Percentiles rank a stretch among this genome's conserved stretches.
phyloP scores from a whole-genome alignment of 2,113 vertebrate species.

The Cavia aperea region DNA sequence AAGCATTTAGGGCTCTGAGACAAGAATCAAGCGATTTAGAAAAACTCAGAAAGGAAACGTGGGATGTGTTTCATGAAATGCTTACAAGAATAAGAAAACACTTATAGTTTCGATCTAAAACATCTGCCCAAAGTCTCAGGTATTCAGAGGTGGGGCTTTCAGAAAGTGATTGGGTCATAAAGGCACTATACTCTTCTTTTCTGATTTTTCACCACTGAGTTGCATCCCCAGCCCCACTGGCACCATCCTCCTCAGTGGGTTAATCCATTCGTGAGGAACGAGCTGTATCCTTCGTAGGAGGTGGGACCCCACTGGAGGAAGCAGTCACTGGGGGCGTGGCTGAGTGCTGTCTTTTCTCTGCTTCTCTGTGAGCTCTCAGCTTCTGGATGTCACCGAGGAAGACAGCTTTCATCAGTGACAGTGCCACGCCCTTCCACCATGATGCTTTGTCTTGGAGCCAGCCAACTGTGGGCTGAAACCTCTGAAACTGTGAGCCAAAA shows the following conservation, averaged over 20 bases:
- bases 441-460: not conserved
- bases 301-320: not conserved
- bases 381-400: not conserved
- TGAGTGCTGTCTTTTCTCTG: not conserved
- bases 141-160: not conserved
- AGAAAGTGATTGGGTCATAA: not conserved
- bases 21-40: not conserved
- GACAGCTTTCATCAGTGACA: not conserved
- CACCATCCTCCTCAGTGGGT: not conserved
- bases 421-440: not conserved
- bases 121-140: not conserved
- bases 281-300: not conserved
- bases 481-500: not conserved
- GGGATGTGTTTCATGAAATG: not conserved
- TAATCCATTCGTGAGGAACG: not conserved
- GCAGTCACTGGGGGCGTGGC: not conserved
- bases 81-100: slow-evolving; percentile 1
- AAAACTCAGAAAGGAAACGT: not conserved
- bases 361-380: not conserved
- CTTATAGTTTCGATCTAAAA: not conserved
- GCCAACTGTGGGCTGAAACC: not conserved
- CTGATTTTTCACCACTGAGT: no score
- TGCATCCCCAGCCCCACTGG: not conserved
- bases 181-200: not conserved
- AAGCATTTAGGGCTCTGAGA: not conserved